A percentile compares a stretch with the other conserved stretches of the same genome.
Evolutionary conservation across 2,888 invertebrate species (phyloP).

Genomic region (Coremacera marginata): DNA sequence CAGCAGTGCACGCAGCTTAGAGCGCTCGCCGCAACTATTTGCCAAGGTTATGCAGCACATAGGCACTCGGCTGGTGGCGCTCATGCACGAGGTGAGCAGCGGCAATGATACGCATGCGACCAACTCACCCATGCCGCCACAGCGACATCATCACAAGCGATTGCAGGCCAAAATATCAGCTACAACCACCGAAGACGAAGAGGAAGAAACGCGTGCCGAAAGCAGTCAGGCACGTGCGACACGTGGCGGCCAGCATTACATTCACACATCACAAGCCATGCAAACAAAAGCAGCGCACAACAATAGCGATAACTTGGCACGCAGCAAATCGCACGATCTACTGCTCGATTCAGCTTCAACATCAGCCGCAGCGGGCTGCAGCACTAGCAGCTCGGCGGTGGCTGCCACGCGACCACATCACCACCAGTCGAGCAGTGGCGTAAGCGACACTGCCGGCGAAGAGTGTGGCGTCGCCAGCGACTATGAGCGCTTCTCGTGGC

Average conservation of each 20-base stretch:
- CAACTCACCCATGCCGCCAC: conserved; percentile 74
- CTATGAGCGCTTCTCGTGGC: conserved; percentile 91
- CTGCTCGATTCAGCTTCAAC: conserved; percentile 71
- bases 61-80: conserved; percentile 85
- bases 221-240: conserved; percentile 32
- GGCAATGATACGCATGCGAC: conserved; percentile 73
- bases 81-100: conserved; percentile 93
- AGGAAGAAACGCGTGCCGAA: conserved; percentile 62
- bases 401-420: conserved; percentile 61
- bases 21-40: conserved; percentile 85
- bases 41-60: conserved; percentile 95
- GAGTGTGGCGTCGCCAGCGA: conserved; percentile 83
- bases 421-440: conserved; percentile 71
- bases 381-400: conserved; percentile 34
- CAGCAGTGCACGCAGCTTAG: conserved; percentile 63
- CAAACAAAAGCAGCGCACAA: conserved; percentile 48
- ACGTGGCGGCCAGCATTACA: not conserved
- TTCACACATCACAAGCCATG: conserved; percentile 12
- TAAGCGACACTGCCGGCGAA: conserved; percentile 72
- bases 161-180: conserved; percentile 73
- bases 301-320: conserved; percentile 72
- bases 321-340: conserved; percentile 87
- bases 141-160: conserved; percentile 71
- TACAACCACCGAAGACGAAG: conserved; percentile 67
- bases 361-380: conserved; percentile 44